Conservation (phyloP, 1,140 invertebrate genomes). For the Dendroctonus valens region DNA sequence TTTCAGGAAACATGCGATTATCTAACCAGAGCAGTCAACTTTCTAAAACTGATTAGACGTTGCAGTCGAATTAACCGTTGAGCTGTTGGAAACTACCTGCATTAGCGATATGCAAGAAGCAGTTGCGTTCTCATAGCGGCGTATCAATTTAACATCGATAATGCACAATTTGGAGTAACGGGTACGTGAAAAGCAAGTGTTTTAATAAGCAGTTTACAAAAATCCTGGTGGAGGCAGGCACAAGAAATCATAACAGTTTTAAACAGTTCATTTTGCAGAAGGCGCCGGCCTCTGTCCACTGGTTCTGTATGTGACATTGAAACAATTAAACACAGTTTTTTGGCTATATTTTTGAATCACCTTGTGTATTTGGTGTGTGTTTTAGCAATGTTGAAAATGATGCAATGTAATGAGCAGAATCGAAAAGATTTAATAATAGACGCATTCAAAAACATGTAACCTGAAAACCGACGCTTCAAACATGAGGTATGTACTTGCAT, state of each 20-base stretch:
- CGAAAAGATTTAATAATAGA: slow-evolving; percentile 40
- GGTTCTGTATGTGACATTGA: too few relatives aligned
- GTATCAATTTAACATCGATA: slow-evolving; percentile 46
- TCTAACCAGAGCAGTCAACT: slow-evolving; percentile 35
- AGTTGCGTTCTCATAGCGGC: slow-evolving; percentile 43
- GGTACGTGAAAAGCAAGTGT: slow-evolving; percentile 33
- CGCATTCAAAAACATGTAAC: slow-evolving; percentile 44
- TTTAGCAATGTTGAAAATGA: slow-evolving; percentile 44
- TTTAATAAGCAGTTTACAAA: too few relatives aligned
- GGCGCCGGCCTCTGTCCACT: too few relatives aligned
- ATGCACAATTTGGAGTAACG: slow-evolving; percentile 37
- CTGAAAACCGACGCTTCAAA: slow-evolving; percentile 41
- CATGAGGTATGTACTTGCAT: slow-evolving; percentile 38
- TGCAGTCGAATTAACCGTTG: slow-evolving; percentile 37
- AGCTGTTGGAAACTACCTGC: slow-evolving; percentile 40
- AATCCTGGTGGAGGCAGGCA: too few relatives aligned
- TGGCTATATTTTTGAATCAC: background rate
- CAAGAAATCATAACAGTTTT: too few relatives aligned
- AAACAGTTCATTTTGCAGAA: too few relatives aligned
- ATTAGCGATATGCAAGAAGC: slow-evolving; percentile 46
- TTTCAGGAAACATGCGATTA: slow-evolving; percentile 34
- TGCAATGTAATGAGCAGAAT: slow-evolving; percentile 45
- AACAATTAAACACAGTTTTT: too few relatives aligned
- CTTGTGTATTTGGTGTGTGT: slow-evolving; percentile 15
- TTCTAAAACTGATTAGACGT: slow-evolving; percentile 39